Base-by-base conservation (phyloP, 2,797 vertebrate species). In the Bradypus variegatus region DNA sequence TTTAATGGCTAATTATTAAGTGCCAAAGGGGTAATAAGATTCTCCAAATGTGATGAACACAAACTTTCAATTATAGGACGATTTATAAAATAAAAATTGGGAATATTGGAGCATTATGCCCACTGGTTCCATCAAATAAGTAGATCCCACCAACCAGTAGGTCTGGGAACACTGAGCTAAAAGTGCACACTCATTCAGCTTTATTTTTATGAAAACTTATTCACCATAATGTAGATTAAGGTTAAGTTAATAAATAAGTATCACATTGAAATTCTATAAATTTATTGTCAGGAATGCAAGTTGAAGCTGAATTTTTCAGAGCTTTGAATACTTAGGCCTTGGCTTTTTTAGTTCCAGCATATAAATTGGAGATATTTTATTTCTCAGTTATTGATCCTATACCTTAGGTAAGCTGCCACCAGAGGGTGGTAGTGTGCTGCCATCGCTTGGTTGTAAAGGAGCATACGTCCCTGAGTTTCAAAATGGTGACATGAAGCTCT, bases 1-100 rank as follows among this genome's bases (percentile, higher is more conserved):
- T 2, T 50, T n/a, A 88, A 82, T 94, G 88, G 93, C 83, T 94
- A 94, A 93, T 89, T 87, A 29, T 89, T 89, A 96, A 95, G 76
- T 93, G 58, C 14, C 92, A 94, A 86, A 86, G 41, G 65, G 85
- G 21, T 91, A 86, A 92, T 95, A 92, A 41, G 85, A 78, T 92
- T 95, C 95, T 94, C 91, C 75, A 27, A 70, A 78, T 70, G 91
- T 94, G 84, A 92, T 77, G 55, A 78, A 38, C 11, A n/a, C 11
- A 60, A 85, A 82, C 25, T 78, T 85, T 41, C 55, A 77, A 85
- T 65, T 53, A 76, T 25, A n/a, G 67, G 31, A 58, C 60, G n/a
- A 58, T 21, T 55, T n/a, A 29, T 36, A 38, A 38, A 45, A 27
- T 33, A 33, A 70, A n/a, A 55, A 5, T 82, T 60, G 38, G 45